Evolutionary conservation across 2,113 vertebrate genomes (phyloP).

Genomic region (Mormyrus lacerda): DNA sequence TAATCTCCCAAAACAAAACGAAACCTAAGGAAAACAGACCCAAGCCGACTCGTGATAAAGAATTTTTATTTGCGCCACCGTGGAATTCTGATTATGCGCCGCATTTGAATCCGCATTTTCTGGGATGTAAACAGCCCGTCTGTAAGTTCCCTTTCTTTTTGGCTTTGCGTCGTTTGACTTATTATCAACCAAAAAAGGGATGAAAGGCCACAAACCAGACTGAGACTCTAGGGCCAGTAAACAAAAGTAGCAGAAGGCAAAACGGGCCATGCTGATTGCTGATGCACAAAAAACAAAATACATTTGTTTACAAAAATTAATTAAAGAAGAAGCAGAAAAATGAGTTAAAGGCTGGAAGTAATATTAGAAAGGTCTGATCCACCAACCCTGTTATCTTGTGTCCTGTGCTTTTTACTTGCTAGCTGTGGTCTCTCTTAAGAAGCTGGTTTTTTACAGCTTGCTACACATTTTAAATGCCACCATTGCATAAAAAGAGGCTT

Average conservation of each 20-base stretch:
- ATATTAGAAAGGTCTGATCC: neutral
- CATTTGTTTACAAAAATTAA: neutral
- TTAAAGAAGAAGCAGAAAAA: neutral
- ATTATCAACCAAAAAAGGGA: slow-evolving; percentile 1
- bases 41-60: slow-evolving; percentile 38
- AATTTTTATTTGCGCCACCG: slow-evolving; percentile 23
- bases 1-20: slow-evolving; percentile 63
- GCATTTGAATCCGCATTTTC: slow-evolving; percentile 17
- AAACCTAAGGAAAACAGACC: slow-evolving; percentile 40
- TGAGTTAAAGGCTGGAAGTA: neutral
- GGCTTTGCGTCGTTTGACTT: slow-evolving; percentile 22
- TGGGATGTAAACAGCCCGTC: slow-evolving; percentile 37
- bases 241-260: neutral
- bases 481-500: neutral
- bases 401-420: neutral
- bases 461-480: neutral
- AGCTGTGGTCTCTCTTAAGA: neutral
- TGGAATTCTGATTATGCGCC: slow-evolving; percentile 39
- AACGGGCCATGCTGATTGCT: neutral
- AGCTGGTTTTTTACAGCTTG: neutral
- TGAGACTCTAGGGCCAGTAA: neutral
- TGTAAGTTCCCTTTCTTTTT: slow-evolving; percentile 35
- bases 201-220: neutral
- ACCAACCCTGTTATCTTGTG: neutral
- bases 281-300: neutral